Conservation (phyloP, 2,113 vertebrate genomes). For the Diadophis punctatus region DNA sequence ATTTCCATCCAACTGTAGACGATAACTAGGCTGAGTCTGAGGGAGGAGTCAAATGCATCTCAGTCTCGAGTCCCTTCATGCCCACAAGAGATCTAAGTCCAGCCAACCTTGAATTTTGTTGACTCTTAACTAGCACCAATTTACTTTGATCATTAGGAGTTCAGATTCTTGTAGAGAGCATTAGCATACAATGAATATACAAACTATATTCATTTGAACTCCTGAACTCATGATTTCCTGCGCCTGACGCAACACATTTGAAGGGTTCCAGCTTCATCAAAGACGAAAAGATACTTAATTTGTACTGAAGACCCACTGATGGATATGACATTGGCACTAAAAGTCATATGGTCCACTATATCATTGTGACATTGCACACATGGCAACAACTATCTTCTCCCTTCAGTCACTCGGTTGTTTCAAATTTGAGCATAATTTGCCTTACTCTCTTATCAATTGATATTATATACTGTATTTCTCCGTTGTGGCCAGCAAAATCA, state of each 20-base stretch:
- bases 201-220: not conserved
- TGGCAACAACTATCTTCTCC: not conserved
- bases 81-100: not conserved
- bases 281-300: not conserved
- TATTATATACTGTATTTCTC: not conserved
- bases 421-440: not conserved
- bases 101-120: not conserved
- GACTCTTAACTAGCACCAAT: not conserved
- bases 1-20: not conserved
- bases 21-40: not conserved
- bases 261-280: not conserved
- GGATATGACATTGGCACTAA: not conserved
- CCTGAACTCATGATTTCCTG: not conserved
- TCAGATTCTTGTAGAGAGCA: not conserved
- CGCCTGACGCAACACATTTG: not conserved
- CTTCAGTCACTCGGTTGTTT: not conserved
- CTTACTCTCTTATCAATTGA: not conserved
- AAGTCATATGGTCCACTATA: not conserved
- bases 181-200: not conserved
- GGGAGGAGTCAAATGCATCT: not conserved
- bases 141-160: not conserved
- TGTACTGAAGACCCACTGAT: too few species aligned
- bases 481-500: not conserved
- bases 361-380: not conserved
- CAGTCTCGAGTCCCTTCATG: not conserved